These are phyloP conservation scores for Chroicocephalus ridibundus DNA, from an alignment of 2,113 vertebrate species.

Conservation along the genomic window DNA sequence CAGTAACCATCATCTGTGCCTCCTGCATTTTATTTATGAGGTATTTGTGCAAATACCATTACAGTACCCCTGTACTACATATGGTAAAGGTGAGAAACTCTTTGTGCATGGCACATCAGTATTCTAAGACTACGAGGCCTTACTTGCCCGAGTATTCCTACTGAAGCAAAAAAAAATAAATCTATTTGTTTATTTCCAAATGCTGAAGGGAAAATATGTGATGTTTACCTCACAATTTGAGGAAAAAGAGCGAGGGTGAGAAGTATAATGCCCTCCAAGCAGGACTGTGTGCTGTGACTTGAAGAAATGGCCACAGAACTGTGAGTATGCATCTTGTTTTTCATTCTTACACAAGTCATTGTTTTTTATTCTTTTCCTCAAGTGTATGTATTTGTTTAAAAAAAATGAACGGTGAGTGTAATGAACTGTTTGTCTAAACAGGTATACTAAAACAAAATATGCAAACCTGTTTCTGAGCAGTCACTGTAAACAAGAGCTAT, in stretches of 20 bases:
- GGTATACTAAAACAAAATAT: neutral
- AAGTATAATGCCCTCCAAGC: neutral
- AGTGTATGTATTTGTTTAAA: neutral
- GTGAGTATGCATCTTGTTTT: neutral
- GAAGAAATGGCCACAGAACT: neutral
- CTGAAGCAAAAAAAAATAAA: neutral
- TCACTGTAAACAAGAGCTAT: neutral
- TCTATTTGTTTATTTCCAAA: neutral
- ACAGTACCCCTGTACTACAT: neutral
- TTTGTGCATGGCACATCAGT: neutral
- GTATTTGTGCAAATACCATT: neutral
- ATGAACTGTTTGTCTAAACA: neutral
- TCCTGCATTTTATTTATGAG: neutral
- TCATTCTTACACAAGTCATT: neutral
- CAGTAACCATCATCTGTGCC: neutral
- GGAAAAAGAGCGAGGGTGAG: neutral
- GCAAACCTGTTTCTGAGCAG: neutral
- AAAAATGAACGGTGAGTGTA: neutral
- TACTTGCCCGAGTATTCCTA: neutral
- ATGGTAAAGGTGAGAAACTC: neutral
- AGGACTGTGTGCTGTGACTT: neutral
- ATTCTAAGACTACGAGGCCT: neutral
- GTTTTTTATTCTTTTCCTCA: neutral
- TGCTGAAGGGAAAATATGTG: neutral
- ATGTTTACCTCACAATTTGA: neutral